A percentile compares a stretch with the other conserved stretches of the same genome.
phyloP scores from a whole-genome alignment of 2,797 vertebrate genomes.

The Menidia menidia region DNA sequence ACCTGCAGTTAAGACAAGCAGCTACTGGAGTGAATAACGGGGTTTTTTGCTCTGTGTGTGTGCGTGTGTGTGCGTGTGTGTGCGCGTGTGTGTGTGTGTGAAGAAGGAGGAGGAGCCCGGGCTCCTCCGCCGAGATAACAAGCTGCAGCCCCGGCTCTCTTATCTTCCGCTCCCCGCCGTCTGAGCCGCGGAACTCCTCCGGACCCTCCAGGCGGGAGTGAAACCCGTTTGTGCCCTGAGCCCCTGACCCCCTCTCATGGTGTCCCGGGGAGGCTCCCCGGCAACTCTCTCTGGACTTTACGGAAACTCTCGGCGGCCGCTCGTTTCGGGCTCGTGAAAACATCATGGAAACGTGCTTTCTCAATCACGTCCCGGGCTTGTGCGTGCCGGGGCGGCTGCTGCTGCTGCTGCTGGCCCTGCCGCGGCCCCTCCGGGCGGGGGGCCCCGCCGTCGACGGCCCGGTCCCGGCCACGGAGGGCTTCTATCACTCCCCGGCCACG shows the following conservation, averaged over 20 bases:
- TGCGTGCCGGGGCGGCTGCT: conserved; percentile 44
- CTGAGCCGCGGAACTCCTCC: conserved; percentile 46
- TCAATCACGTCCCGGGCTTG: conserved; percentile 67
- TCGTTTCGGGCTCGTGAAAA: conserved; percentile 48
- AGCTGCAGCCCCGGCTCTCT: conserved; percentile 62
- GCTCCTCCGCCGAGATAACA: conserved; percentile 73
- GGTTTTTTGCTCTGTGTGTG: conserved; percentile 2
- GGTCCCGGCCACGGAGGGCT: conserved; percentile 46
- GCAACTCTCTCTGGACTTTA: conserved; percentile 56
- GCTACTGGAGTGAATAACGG: conserved; percentile 20
- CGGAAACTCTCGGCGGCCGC: conserved; percentile 62
- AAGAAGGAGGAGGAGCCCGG: conserved; percentile 65
- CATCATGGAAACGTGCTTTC: conserved; percentile 81
- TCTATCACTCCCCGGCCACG: conserved; percentile 18
- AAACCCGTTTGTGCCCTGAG: conserved; percentile 16
- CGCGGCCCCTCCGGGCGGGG: conserved; percentile 68
- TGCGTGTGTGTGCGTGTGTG: conserved; percentile 4
- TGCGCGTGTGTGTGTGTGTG: conserved; percentile 8
- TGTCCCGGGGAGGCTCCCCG: conserved; percentile 71
- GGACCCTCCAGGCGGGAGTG: conserved; percentile 54
- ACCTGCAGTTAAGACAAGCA: conserved; percentile 40
- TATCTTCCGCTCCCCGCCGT: conserved; percentile 71
- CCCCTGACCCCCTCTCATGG: conserved; percentile 70
- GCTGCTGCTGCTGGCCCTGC: conserved; percentile 66
- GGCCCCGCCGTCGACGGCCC: conserved; percentile 60